Percentiles rank a stretch among this genome's conserved stretches.
phyloP scores from a whole-genome alignment of 2,797 vertebrate genomes.

The Cygnus olor region DNA sequence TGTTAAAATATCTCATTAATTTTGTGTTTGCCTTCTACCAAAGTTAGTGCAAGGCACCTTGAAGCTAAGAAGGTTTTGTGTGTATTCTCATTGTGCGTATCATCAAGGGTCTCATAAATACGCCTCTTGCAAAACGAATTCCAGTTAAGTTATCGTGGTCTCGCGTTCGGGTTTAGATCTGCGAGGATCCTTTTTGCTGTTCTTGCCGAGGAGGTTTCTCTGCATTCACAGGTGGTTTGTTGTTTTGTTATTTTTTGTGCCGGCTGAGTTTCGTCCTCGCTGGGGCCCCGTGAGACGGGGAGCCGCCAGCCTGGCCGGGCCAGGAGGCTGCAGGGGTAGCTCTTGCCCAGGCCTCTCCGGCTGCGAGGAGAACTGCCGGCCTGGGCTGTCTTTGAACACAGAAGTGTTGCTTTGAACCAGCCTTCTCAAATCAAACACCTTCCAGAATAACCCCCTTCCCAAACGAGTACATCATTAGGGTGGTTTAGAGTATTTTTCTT shows the following conservation, averaged over 20 bases:
- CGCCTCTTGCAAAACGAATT: background rate
- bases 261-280: background rate
- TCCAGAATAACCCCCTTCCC: background rate
- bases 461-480: background rate
- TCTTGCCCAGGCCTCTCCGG: no score
- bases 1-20: constrained; percentile 52
- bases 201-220: background rate
- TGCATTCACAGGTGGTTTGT: background rate
- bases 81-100: background rate
- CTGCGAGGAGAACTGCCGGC: no score
- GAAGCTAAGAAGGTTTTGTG: background rate
- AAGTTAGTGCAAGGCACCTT: background rate
- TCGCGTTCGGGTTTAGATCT: background rate
- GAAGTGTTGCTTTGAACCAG: background rate
- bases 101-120: background rate
- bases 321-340: background rate
- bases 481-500: background rate
- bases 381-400: background rate
- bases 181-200: background rate
- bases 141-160: rapidly evolving
- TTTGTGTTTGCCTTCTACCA: background rate
- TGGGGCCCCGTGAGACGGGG: no score
- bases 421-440: background rate
- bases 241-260: no score
- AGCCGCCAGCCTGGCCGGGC: no score